phyloP scores from a whole-genome alignment of 2,888 invertebrate genomes.

The Morpho deidamia region DNA sequence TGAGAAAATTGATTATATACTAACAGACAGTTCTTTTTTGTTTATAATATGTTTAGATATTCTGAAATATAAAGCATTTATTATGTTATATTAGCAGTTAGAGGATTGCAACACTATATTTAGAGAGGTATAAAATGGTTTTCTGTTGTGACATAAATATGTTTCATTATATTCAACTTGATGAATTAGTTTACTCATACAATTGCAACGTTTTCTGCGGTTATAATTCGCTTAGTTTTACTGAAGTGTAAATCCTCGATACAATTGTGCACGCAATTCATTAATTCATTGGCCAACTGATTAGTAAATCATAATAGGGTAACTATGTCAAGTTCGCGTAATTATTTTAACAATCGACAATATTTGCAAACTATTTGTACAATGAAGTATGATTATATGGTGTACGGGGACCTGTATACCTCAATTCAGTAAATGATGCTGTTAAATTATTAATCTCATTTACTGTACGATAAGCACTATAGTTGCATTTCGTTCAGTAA shows the following conservation, averaged over 20 bases:
- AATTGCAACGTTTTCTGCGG: not conserved
- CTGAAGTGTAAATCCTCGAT: slow-evolving; percentile 16
- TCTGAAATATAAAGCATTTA: not conserved
- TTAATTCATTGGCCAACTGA: slow-evolving; percentile 15
- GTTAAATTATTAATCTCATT: not conserved
- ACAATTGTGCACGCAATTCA: slow-evolving; percentile 20
- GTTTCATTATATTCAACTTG: not conserved
- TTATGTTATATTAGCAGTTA: not conserved
- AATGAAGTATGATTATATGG: slow-evolving; percentile 15
- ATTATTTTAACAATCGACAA: slow-evolving; percentile 20
- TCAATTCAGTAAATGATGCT: not conserved
- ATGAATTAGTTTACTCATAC: not conserved
- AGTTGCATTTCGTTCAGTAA: not conserved
- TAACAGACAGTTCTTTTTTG: not conserved
- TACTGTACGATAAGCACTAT: not conserved
- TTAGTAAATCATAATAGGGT: slow-evolving; percentile 21
- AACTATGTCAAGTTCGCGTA: slow-evolving; percentile 23
- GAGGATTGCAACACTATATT: not conserved
- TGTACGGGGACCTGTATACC: slow-evolving; percentile 2
- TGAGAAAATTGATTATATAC: not conserved
- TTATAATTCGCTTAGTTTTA: not conserved
- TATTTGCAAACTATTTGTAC: slow-evolving; percentile 17
- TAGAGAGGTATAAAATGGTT: not conserved
- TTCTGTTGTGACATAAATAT: not conserved
- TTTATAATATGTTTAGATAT: not conserved